These are phyloP conservation scores for Selenia dentaria DNA, from an alignment of 2,888 invertebrate species.

Conservation along the genomic window DNA sequence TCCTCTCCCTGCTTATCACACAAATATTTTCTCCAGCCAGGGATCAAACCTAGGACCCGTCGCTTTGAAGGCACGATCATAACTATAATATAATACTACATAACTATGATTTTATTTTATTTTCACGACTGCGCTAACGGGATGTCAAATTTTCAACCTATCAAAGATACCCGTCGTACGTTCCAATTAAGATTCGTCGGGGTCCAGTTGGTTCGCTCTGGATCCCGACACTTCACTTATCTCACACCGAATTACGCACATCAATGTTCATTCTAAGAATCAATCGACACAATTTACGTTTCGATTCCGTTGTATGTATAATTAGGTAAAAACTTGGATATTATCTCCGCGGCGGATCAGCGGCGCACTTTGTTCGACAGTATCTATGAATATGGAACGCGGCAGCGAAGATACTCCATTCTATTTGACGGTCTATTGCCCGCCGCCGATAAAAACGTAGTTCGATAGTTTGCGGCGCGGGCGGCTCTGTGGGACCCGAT, in stretches of 20 bases:
- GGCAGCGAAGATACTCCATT: conserved; percentile 16
- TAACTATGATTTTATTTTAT: too few species aligned
- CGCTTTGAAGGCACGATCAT: too few species aligned
- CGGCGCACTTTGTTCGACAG: conserved; percentile 14
- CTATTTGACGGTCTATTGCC: conserved; percentile 24
- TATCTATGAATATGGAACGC: conserved; percentile 10
- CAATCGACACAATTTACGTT: conserved; percentile 11
- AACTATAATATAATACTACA: too few species aligned
- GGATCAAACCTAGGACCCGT: too few species aligned
- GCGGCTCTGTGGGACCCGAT: conserved; percentile 15
- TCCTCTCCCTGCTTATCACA: too few species aligned
- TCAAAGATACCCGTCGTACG: too few species aligned
- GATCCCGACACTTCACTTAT: too few species aligned
- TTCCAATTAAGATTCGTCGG: too few species aligned
- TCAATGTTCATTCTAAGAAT: conserved; percentile 25
- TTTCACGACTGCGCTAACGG: too few species aligned
- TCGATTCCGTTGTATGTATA: conserved; percentile 4
- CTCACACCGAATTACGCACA: conserved; percentile 15
- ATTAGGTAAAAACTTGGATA: conserved; percentile 16
- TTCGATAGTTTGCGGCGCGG: conserved; percentile 25
- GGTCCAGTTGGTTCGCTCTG: too few species aligned
- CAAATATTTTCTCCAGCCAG: too few species aligned
- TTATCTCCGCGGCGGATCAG: neutral
- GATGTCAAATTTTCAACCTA: too few species aligned
- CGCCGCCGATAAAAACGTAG: conserved; percentile 9